Conservation (phyloP, 2,113 vertebrate genomes). For the Passer domesticus region DNA sequence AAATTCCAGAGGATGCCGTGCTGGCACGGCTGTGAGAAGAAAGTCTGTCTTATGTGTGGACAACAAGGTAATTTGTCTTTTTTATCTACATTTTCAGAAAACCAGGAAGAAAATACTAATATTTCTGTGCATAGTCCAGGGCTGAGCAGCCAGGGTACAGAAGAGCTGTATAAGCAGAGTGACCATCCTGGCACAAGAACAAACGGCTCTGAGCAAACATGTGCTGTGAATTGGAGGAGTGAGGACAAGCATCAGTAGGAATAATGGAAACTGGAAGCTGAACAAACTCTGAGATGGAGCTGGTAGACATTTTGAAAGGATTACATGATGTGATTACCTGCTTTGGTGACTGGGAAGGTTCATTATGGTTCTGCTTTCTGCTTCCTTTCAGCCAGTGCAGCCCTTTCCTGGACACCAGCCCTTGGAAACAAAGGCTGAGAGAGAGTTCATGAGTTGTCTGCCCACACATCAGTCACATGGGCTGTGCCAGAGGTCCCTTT, state of each 20-base stretch:
- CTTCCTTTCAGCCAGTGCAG: not conserved
- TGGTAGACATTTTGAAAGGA: constrained; percentile 3
- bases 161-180: not conserved
- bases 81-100: not conserved
- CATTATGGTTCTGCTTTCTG: not conserved
- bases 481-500: not conserved
- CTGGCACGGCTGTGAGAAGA: not conserved
- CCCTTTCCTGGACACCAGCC: not conserved
- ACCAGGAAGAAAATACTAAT: not conserved
- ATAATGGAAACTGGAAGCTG: constrained; percentile 38
- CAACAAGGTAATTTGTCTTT: not conserved
- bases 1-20: not conserved
- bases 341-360: not conserved
- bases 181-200: not conserved
- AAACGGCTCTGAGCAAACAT: not conserved
- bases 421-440: not conserved
- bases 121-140: not conserved
- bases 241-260: not conserved
- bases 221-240: not conserved
- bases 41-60: not conserved
- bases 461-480: accelerated
- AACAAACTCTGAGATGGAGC: not conserved
- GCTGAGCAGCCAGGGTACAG: not conserved
- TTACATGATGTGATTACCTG: not conserved
- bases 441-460: not conserved